A percentile compares a stretch with the other conserved stretches of the same genome.
phyloP scores from a whole-genome alignment of 1,140 invertebrate species.

The Euglossa dilemma region DNA sequence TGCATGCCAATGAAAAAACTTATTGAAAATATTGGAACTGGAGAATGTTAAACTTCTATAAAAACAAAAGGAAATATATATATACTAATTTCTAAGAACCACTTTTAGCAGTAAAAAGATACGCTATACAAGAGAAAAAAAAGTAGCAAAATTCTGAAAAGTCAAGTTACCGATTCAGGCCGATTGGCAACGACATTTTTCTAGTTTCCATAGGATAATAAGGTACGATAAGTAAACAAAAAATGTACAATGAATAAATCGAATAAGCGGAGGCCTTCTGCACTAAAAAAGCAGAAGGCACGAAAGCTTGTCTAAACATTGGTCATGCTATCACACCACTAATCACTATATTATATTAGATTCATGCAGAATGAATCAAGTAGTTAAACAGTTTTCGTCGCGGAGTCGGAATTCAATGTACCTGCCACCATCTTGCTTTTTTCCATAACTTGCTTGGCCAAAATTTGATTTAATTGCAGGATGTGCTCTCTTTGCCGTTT shows the following conservation, averaged over 20 bases:
- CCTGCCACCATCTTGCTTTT: constrained; percentile 96
- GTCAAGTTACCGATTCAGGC: not conserved
- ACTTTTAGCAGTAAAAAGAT: not conserved
- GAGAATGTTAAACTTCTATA: not conserved
- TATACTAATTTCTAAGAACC: not conserved
- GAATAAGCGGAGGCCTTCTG: constrained; percentile 28
- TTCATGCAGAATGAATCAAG: constrained; percentile 65
- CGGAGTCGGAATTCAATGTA: constrained; percentile 80
- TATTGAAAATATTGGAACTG: not conserved
- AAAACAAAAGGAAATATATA: not conserved
- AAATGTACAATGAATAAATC: not conserved
- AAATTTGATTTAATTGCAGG: constrained; percentile 93
- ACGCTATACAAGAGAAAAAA: not conserved
- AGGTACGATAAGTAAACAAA: not conserved
- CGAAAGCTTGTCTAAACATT: constrained; percentile 25
- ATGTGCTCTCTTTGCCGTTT: constrained; percentile 93
- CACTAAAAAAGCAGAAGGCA: constrained; percentile 7
- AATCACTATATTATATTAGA: constrained; percentile 52
- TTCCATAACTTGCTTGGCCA: constrained; percentile 96
- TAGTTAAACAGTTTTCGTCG: not conserved
- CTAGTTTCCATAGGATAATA: not conserved
- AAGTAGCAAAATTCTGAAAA: not conserved
- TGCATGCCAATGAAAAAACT: constrained; percentile 41
- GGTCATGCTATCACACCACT: constrained; percentile 54
- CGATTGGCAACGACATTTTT: not conserved